These are phyloP conservation scores for Pseudococcus longispinus DNA, from an alignment of 2,888 invertebrate genomes.

Conservation along the genomic window DNA sequence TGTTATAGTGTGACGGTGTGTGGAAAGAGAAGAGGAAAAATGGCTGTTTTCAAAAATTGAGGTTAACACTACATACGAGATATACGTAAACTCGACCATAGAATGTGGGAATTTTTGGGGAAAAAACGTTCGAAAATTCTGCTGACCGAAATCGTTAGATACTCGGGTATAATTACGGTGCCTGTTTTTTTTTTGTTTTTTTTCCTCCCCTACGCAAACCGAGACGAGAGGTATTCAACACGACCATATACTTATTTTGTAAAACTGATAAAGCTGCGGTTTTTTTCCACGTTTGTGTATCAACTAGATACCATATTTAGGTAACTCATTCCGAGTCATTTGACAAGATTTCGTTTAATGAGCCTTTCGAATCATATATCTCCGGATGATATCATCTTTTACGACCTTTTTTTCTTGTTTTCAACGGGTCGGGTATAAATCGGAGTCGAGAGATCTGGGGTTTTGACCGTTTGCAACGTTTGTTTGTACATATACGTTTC, in stretches of 20 bases:
- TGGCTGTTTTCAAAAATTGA: slow-evolving; percentile 31
- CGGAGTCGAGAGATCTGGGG: background rate
- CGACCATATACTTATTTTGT: background rate
- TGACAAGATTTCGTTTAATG: slow-evolving; percentile 38
- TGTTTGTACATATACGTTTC: background rate
- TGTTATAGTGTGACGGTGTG: slow-evolving; percentile 9
- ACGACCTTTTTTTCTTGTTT: slow-evolving; percentile 33
- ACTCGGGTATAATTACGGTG: background rate
- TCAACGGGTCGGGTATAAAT: background rate
- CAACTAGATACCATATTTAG: slow-evolving; percentile 41
- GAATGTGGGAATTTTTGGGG: background rate
- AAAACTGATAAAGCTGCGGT: slow-evolving; percentile 15
- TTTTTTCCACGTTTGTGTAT: background rate
- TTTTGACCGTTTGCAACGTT: background rate
- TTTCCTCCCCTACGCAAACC: no score
- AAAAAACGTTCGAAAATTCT: slow-evolving; percentile 19
- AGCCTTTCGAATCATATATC: slow-evolving; percentile 38
- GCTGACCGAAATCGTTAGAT: slow-evolving; percentile 37
- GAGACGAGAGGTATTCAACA: background rate
- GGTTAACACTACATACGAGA: background rate
- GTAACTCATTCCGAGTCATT: slow-evolving; percentile 43
- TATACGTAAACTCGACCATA: background rate
- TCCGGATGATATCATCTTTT: background rate
- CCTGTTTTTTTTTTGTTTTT: background rate
- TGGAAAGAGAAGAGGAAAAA: background rate